Base-by-base conservation (phyloP, 2,113 vertebrate genomes). In the Ceyx melanurus region DNA sequence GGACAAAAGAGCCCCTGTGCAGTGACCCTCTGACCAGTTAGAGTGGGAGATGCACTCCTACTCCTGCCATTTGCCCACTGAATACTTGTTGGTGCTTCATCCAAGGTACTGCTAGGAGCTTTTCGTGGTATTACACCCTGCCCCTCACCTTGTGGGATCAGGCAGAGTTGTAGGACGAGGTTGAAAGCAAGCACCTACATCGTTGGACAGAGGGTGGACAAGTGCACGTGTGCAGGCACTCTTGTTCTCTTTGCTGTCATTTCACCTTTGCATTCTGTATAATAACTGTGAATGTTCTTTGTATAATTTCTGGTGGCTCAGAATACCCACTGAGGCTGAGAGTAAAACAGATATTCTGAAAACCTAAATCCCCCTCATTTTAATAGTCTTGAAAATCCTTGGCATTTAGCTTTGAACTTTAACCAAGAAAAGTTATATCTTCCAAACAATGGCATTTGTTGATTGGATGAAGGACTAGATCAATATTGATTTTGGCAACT, bases 391-490 rank as follows among this genome's bases (percentile, higher is more conserved):
- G 79, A 96, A 98, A 98, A 97, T 98, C 97, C 97, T 98, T 97
- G 96, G 97, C 96, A 82, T 97, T 98, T 95, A 97, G 97, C 98
- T 99, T 98, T 99, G 98, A 99, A 98, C 97, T 95, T 96, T 88
- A 97, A 98, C 99, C 98, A 99, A 99, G 98, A 98, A 99, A 98
- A 99, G 99, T 98, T 98, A 97, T 97, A 98, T 98, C 98, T 98
- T 98, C 98, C 99, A 99, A 99, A 99, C 98, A 99, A 99, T 98
- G 97, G 98, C 97, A 98, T 98, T 98, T 98, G 98, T 98, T 99
- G 98, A 99, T 99, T 98, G 98, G 98, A 97, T 96, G 96, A 97
- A 96, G 95, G 94, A 96, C 97, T 98, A 97, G 98, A 98, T 97
- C 98, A 98, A 98, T 98, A 98, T 98, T 98, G 98, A 97, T 98